Conservation (phyloP, 2,797 vertebrate genomes). For the Thaleichthys pacificus region DNA sequence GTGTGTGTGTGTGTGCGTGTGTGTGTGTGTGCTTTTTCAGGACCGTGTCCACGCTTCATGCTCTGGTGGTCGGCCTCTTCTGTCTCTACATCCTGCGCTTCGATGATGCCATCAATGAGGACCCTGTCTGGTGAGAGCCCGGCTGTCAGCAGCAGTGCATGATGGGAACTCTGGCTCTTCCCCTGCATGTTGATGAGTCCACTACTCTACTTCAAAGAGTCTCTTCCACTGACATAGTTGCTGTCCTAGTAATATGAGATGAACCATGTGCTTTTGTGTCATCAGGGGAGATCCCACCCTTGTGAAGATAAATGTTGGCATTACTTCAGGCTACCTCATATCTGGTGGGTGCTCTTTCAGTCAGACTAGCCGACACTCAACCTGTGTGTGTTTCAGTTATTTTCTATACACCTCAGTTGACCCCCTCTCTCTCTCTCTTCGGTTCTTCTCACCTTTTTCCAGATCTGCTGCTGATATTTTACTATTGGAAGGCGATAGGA, state of each 20-base stretch:
- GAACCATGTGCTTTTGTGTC: slow-evolving; percentile 34
- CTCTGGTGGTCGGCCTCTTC: slow-evolving; percentile 89
- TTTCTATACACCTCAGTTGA: not conserved
- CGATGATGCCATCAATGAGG: slow-evolving; percentile 85
- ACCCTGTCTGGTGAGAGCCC: slow-evolving; percentile 91
- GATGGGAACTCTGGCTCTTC: slow-evolving; percentile 10
- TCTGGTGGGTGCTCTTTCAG: slow-evolving; percentile 82
- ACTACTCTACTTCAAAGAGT: not conserved
- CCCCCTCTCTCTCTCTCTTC: too few species aligned
- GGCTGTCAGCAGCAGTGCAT: slow-evolving; percentile 22
- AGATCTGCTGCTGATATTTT: slow-evolving; percentile 97
- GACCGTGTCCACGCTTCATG: slow-evolving; percentile 94
- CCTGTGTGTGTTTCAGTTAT: not conserved
- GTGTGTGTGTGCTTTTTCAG: slow-evolving; percentile 66
- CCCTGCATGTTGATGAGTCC: not conserved
- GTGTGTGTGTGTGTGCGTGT: slow-evolving; percentile 1
- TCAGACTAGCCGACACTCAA: not conserved
- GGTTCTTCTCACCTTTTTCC: slow-evolving; percentile 51
- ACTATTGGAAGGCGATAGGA: slow-evolving; percentile 96
- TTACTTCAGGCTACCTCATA: slow-evolving; percentile 98
- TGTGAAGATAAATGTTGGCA: slow-evolving; percentile 91
- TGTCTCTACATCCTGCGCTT: slow-evolving; percentile 89
- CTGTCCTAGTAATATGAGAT: slow-evolving; percentile 5
- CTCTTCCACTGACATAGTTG: too few species aligned
- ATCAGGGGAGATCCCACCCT: slow-evolving; percentile 90